Evolutionary conservation across 2,888 invertebrate genomes (phyloP).

Genomic region (Mythimna impura): DNA sequence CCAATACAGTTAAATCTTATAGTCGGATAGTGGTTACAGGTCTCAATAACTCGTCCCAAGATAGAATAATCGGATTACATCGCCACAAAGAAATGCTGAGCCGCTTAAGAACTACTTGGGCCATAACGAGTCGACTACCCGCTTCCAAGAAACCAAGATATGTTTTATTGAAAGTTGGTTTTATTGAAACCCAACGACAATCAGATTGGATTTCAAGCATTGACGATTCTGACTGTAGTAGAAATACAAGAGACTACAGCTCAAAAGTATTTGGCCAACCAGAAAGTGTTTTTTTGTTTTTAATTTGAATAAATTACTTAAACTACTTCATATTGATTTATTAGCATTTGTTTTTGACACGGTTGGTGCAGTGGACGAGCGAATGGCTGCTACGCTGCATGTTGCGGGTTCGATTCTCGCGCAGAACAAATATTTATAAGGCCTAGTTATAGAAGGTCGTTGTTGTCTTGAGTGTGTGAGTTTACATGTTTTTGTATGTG

Average conservation of each 20-base stretch:
- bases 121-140: slow-evolving; percentile 56
- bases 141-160: slow-evolving; percentile 46
- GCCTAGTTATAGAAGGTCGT: no score
- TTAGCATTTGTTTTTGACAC: no score
- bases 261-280: no score
- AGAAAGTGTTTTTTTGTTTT: no score
- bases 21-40: slow-evolving; percentile 63
- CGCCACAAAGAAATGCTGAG: slow-evolving; percentile 75
- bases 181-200: slow-evolving; percentile 56
- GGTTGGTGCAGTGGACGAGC: no score
- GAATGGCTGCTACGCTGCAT: no score
- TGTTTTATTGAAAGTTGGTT: slow-evolving; percentile 62
- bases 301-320: no score
- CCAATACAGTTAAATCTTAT: slow-evolving; percentile 54
- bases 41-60: slow-evolving; percentile 73
- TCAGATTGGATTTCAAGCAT: slow-evolving; percentile 51
- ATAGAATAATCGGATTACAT: slow-evolving; percentile 79
- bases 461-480: no score
- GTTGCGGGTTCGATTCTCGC: no score
- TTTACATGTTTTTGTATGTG: no score
- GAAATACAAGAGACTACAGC: not conserved
- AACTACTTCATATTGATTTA: no score
- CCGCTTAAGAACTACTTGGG: slow-evolving; percentile 72
- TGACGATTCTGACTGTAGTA: slow-evolving; percentile 14
- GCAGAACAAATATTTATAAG: no score